A percentile compares a stretch with the other conserved stretches of the same genome.
phyloP scores from a whole-genome alignment of 2,888 invertebrate species.

The Oscheius onirici region DNA sequence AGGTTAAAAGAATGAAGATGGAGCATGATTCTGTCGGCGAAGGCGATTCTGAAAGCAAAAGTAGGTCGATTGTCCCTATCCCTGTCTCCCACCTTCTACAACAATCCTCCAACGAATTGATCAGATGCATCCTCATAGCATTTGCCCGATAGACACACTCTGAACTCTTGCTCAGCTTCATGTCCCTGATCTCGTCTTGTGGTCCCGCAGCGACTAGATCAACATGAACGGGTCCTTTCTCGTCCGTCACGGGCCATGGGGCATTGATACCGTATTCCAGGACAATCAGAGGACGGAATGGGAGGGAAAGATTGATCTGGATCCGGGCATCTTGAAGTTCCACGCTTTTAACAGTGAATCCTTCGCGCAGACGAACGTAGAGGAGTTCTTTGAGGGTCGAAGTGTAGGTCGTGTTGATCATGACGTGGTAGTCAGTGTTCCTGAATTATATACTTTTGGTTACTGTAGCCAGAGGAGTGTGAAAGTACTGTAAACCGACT shows the following conservation, averaged over 20 bases:
- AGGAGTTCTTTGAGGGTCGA: constrained; percentile 77
- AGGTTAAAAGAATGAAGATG: constrained; percentile 80
- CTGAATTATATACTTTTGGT: constrained; percentile 7
- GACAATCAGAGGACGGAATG: constrained; percentile 81
- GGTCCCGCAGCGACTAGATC: constrained; percentile 60
- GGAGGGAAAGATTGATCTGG: constrained; percentile 79
- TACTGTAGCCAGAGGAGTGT: too few relatives aligned
- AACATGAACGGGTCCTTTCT: constrained; percentile 40
- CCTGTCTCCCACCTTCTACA: constrained; percentile 26
- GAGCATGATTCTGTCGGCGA: constrained; percentile 76
- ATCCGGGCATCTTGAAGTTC: constrained; percentile 72
- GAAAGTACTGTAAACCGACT: background rate
- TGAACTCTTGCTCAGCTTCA: constrained; percentile 67
- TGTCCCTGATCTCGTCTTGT: constrained; percentile 82
- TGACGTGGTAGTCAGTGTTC: constrained; percentile 6
- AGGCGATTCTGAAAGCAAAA: background rate
- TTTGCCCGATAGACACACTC: constrained; percentile 14
- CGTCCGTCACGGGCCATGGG: constrained; percentile 44
- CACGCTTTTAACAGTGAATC: constrained; percentile 79
- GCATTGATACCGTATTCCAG: constrained; percentile 79
- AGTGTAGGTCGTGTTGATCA: constrained; percentile 31
- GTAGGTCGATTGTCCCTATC: background rate
- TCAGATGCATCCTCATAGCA: constrained; percentile 39
- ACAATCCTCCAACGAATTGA: constrained; percentile 32
- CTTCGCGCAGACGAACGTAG: constrained; percentile 82